A percentile compares a stretch with the other conserved stretches of the same genome.
phyloP scores from a whole-genome alignment of 2,888 invertebrate species.

The Globia sparganii region DNA sequence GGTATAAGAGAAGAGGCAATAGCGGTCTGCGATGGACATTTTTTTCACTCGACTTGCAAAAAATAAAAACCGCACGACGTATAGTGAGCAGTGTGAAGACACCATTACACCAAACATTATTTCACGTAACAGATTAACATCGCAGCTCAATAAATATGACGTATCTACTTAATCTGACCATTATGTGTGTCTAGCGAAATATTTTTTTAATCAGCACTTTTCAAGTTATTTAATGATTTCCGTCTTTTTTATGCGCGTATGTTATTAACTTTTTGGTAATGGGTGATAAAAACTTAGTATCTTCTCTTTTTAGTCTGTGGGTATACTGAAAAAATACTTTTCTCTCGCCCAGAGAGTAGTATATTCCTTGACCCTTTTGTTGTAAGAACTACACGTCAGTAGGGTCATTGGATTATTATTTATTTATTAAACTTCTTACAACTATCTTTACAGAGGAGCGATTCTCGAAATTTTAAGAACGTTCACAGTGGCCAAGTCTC shows the following conservation, averaged over 20 bases:
- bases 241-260: constrained; percentile 4
- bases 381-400: neutral
- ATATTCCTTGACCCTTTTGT: too few species aligned
- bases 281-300: neutral
- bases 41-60: too few species aligned
- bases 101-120: neutral
- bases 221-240: constrained; percentile 17
- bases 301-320: neutral
- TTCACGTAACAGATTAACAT: constrained; percentile 33
- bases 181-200: constrained; percentile 11
- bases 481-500: too few species aligned
- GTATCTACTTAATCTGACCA: constrained; percentile 25
- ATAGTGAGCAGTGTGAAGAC: neutral
- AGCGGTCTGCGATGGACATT: too few species aligned
- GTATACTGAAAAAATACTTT: neutral
- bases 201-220: constrained; percentile 12
- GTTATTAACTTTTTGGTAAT: neutral
- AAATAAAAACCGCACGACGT: neutral
- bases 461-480: too few species aligned
- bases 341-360: too few species aligned
- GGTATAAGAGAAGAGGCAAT: too few species aligned
- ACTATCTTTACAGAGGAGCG: too few species aligned
- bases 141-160: constrained; percentile 28
- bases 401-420: too few species aligned
- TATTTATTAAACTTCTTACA: too few species aligned